Evolutionary conservation across 2,888 invertebrate species (phyloP).

Genomic region (Coenonympha arcania): DNA sequence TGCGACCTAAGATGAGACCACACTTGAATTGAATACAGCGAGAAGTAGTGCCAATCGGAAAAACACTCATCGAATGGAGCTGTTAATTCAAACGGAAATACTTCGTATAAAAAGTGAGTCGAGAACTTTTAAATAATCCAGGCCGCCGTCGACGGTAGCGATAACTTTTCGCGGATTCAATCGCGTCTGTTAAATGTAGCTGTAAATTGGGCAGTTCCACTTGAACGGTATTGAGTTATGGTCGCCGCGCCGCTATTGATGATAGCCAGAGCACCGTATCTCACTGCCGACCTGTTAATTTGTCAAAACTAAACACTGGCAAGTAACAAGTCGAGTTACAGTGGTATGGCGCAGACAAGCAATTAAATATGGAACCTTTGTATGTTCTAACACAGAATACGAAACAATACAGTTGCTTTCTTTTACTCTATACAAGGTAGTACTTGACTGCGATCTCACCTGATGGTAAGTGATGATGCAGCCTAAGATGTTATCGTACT

Average conservation of each 20-base stretch:
- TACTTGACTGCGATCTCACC: no score
- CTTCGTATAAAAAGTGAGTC: no score
- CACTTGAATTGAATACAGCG: no score
- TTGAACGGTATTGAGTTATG: conserved; percentile 70
- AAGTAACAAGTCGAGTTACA: not conserved
- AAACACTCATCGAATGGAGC: no score
- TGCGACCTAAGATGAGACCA: no score
- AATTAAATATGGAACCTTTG: no score
- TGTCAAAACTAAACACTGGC: conserved; percentile 50
- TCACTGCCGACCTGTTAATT: conserved; percentile 59
- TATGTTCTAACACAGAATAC: no score
- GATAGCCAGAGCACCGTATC: conserved; percentile 51
- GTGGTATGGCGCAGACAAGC: not conserved
- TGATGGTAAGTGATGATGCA: no score
- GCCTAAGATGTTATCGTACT: no score
- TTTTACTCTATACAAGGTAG: no score
- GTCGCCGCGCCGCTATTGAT: conserved; percentile 62
- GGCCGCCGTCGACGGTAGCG: conserved; percentile 30
- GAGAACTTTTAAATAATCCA: conserved; percentile 8
- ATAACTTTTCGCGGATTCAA: conserved; percentile 63
- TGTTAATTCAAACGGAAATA: not conserved
- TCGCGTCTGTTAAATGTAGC: conserved; percentile 72
- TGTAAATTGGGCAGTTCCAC: conserved; percentile 71
- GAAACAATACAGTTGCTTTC: no score
- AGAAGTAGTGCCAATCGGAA: no score